phyloP scores from a whole-genome alignment of 2,797 vertebrate genomes.

The Yasuhikotakia modesta region DNA sequence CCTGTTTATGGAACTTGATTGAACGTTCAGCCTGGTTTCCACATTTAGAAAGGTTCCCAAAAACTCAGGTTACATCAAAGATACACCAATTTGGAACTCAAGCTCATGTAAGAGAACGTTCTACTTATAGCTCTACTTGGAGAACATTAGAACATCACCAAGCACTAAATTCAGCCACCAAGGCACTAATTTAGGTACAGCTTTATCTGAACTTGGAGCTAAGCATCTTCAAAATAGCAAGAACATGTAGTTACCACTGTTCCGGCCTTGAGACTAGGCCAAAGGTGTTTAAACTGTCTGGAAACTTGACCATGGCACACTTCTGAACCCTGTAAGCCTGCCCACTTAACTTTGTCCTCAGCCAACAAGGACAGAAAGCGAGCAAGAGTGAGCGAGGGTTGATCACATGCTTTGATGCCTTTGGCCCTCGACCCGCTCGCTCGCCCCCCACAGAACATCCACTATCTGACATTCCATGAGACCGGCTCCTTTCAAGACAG shows the following conservation, averaged over 20 bases:
- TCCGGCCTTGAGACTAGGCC: slow-evolving; percentile 32
- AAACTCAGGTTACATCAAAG: no score
- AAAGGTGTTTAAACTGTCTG: slow-evolving; percentile 53
- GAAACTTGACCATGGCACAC: slow-evolving; percentile 49
- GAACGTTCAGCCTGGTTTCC: slow-evolving; percentile 23
- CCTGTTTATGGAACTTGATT: slow-evolving; percentile 17
- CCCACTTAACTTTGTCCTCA: slow-evolving; percentile 57
- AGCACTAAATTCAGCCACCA: background rate
- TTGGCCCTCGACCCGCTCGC: slow-evolving; percentile 10
- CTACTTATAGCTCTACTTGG: no score
- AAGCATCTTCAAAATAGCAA: slow-evolving; percentile 35
- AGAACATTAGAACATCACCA: background rate
- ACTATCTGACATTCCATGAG: slow-evolving; percentile 67
- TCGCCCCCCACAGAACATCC: slow-evolving; percentile 38
- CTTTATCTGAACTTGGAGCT: slow-evolving; percentile 9
- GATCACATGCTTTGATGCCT: slow-evolving; percentile 69
- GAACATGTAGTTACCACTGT: slow-evolving; percentile 25
- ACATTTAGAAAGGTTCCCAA: slow-evolving; percentile 3
- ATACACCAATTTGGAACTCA: no score
- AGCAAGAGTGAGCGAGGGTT: background rate
- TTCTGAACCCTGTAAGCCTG: slow-evolving; percentile 36
- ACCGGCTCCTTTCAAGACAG: slow-evolving; percentile 79
- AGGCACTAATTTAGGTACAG: slow-evolving; percentile 17
- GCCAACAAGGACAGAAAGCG: slow-evolving; percentile 19
- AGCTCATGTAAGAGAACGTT: no score